Percentiles rank a stretch among this genome's conserved stretches.
phyloP scores from a whole-genome alignment of 1,140 invertebrate genomes.

The Cotesia glomerata region DNA sequence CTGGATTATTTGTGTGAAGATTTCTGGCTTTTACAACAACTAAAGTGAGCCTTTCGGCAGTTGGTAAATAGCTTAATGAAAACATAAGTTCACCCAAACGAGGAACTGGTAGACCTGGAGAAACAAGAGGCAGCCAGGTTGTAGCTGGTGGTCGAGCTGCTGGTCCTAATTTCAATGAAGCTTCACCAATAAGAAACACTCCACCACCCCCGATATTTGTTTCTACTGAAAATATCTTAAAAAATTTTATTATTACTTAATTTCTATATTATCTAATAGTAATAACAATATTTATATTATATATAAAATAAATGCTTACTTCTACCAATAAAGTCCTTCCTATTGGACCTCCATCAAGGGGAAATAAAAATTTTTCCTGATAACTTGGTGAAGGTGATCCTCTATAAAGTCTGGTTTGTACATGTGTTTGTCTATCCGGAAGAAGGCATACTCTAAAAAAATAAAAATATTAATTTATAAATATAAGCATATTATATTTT shows the following conservation, averaged over 20 bases:
- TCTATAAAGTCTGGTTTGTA: conserved; percentile 77
- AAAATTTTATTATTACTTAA: background rate
- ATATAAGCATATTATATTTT: background rate
- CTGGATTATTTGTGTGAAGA: conserved; percentile 48
- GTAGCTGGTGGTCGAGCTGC: conserved; percentile 58
- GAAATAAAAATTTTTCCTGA: conserved; percentile 78
- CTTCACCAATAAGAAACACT: conserved; percentile 51
- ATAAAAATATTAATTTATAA: conserved; percentile 7
- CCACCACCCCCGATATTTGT: conserved; percentile 39
- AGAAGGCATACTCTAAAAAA: conserved; percentile 69
- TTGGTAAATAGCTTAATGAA: conserved; percentile 67
- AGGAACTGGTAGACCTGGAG: conserved; percentile 66
- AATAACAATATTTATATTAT: too few relatives aligned
- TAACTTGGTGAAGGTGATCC: conserved; percentile 73
- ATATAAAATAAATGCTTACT: conserved; percentile 38
- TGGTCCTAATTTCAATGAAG: conserved; percentile 63
- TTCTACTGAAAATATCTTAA: conserved; percentile 54
- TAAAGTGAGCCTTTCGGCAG: conserved; percentile 67
- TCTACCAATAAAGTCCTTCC: conserved; percentile 54
- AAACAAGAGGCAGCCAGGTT: conserved; percentile 63
- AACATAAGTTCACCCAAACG: conserved; percentile 68
- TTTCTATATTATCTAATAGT: too few relatives aligned
- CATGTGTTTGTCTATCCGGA: conserved; percentile 74
- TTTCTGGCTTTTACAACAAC: conserved; percentile 69
- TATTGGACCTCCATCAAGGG: conserved; percentile 62